Conservation (phyloP, 1,140 invertebrate species). For the Drosophila bifasciata region DNA sequence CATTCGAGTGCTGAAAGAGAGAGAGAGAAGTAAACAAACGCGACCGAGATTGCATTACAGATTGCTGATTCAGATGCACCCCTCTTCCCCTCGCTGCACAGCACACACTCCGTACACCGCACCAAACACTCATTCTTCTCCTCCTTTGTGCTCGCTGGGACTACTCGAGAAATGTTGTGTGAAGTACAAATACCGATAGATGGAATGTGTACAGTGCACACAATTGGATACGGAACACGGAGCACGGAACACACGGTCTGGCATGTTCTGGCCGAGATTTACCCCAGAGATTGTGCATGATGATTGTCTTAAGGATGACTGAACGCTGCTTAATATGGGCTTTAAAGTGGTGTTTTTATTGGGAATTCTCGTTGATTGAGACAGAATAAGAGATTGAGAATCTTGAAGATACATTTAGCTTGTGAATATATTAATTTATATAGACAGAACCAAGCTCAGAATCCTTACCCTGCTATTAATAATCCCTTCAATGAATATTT, state of each 20-base stretch:
- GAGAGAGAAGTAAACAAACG: too few relatives aligned
- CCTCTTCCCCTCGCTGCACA: slow-evolving; percentile 9
- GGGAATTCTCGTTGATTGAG: too few relatives aligned
- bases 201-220: slow-evolving; percentile 11
- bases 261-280: too few relatives aligned
- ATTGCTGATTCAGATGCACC: slow-evolving; percentile 26
- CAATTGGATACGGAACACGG: too few relatives aligned
- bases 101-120: slow-evolving; percentile 4
- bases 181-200: slow-evolving; percentile 67
- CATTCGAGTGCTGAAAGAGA: too few relatives aligned
- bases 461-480: too few relatives aligned
- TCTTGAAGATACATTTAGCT: too few relatives aligned
- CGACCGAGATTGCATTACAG: slow-evolving; percentile 49
- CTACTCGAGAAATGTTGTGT: slow-evolving; percentile 74
- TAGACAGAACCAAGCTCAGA: too few relatives aligned
- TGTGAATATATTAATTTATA: slow-evolving; percentile 3
- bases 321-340: slow-evolving; percentile 25
- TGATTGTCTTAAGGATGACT: slow-evolving; percentile 45
- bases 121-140: slow-evolving; percentile 32
- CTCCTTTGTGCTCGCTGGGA: slow-evolving; percentile 49
- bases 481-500: background rate
- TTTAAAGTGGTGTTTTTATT: slow-evolving; percentile 4
- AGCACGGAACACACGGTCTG: too few relatives aligned
- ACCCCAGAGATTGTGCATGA: slow-evolving; percentile 33
- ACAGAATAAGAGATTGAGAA: too few relatives aligned